A percentile compares a stretch with the other conserved stretches of the same genome.
Evolutionary conservation across 2,888 invertebrate species (phyloP).

Genomic region (Nyleta sp.): DNA sequence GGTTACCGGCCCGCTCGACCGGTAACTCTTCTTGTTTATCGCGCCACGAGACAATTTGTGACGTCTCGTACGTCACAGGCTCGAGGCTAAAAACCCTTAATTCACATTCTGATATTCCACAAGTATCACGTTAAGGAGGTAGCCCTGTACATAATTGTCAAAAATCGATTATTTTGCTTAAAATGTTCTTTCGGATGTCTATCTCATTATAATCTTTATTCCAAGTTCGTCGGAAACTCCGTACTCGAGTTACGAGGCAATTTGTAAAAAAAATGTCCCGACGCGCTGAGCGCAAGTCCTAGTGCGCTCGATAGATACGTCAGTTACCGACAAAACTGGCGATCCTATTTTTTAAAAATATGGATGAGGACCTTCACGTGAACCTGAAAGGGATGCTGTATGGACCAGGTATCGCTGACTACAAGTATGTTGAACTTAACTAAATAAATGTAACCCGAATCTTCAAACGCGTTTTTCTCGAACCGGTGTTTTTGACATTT

Average conservation of each 20-base stretch:
- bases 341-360: neutral
- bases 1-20: too few relatives aligned
- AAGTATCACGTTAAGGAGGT: too few relatives aligned
- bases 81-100: too few relatives aligned
- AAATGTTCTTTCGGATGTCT: neutral
- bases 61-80: too few relatives aligned
- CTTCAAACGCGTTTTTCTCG: slow-evolving; percentile 20
- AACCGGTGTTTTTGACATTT: neutral
- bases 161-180: too few relatives aligned
- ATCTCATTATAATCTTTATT: neutral
- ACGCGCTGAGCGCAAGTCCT: neutral
- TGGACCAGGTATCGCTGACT: slow-evolving; percentile 27
- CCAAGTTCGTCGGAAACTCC: neutral
- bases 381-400: slow-evolving; percentile 3
- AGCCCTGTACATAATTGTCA: too few relatives aligned
- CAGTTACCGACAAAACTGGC: too few relatives aligned
- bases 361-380: neutral
- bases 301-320: neutral
- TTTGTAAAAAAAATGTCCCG: neutral
- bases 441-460: slow-evolving; percentile 2
- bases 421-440: slow-evolving; percentile 25
- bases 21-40: too few relatives aligned
- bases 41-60: too few relatives aligned
- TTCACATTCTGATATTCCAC: too few relatives aligned
- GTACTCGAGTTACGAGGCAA: neutral